Base-by-base conservation (phyloP, 2,113 vertebrate species). In the Triplophysa dalaica region DNA sequence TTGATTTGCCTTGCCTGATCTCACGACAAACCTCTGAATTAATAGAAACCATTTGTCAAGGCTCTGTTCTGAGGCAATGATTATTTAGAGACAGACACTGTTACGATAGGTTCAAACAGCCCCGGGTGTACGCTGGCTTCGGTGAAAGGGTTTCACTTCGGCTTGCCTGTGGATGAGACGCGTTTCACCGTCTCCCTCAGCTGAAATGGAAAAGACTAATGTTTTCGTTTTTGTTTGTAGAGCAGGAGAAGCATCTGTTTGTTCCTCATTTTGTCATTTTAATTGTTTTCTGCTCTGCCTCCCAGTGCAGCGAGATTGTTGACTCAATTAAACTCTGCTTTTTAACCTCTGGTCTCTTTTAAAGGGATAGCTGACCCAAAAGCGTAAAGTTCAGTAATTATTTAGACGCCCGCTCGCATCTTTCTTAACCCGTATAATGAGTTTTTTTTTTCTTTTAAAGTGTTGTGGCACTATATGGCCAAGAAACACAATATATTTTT, bases 251-350 rank as follows among this genome's bases (percentile, higher is more conserved):
- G 56, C 78, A 63, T 84, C 26, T 24, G 68, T 64, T 77, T 81
- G 63, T 84, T 78, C 65, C 77, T 69, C 50, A 56, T 80, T 81
- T 81, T 61, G 54, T 48, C 72, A 60, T 45, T 69, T 81, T 81
- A 80, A 81, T 81, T 77, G 68, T 70, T 43, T 65, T 33, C 33
- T 17, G 41, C 41, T 63, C 58, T 73, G 56, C 41, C 41, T 83
- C 22, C 17, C 22, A 58, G 56, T 65, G 38, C 60, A 41, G 26
- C 24, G 77, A 70, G 41, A 48, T 67, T 64, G 54, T 52, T 61
- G 58, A 75, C 58, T 75, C 41, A 48, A 10, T 19, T 41, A 41
- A 67, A 61, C 8, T 38, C 60, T 65, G 38, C 7, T 56, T 60
- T 58, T 52, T 70, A 41, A 64, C 64, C 70, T 75, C 58, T 9